These are phyloP conservation scores for Isurus oxyrinchus DNA, from an alignment of 2,113 vertebrate genomes.

Conservation along the genomic window DNA sequence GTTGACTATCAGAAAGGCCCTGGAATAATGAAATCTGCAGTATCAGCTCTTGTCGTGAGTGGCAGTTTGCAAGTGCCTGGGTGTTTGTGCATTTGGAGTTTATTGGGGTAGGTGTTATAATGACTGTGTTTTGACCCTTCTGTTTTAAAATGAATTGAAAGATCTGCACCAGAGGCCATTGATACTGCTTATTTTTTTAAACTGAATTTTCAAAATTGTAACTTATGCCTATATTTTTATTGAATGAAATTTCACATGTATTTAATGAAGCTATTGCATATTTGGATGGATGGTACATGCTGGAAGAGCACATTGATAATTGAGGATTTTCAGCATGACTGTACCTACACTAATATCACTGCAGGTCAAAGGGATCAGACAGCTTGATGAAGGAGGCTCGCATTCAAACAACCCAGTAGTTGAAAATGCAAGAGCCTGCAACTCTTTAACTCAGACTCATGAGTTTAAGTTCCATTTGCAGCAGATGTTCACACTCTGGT, in stretches of 20 bases:
- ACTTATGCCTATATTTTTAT: background rate
- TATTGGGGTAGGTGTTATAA: background rate
- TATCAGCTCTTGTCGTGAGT: background rate
- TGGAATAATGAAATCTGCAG: background rate
- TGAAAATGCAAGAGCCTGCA: background rate
- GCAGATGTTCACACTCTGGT: constrained; percentile 2
- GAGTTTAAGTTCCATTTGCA: background rate
- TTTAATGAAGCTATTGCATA: background rate
- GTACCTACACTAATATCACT: background rate
- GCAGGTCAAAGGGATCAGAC: background rate
- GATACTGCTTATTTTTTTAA: background rate
- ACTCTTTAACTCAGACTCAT: background rate
- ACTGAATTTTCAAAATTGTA: background rate
- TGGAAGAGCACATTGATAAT: background rate
- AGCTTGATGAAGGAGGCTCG: background rate
- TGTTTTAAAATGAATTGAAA: background rate
- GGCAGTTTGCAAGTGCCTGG: background rate
- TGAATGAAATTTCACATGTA: background rate
- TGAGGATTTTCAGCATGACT: background rate
- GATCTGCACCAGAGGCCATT: background rate
- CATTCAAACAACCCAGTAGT: background rate
- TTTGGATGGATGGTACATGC: background rate
- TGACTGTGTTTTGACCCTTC: background rate
- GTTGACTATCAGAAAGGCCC: background rate
- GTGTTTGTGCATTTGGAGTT: background rate